phyloP scores from a whole-genome alignment of 2,888 invertebrate species.

The Campoletis raptor region DNA sequence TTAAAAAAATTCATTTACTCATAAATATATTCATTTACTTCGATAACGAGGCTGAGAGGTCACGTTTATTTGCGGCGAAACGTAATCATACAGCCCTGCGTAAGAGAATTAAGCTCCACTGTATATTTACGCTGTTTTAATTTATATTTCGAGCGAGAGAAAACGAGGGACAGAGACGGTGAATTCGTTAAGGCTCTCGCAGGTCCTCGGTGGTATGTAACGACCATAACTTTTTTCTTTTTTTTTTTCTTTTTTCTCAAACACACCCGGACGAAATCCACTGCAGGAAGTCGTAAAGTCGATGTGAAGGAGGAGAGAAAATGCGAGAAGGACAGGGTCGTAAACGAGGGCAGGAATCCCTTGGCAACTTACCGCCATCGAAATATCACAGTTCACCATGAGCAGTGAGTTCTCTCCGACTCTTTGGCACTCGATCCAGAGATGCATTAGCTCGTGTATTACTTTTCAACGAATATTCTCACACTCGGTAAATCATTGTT shows the following conservation, averaged over 20 bases:
- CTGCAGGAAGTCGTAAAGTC: constrained; percentile 60
- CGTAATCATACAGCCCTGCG: not conserved
- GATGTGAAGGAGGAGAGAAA: constrained; percentile 31
- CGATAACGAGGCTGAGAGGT: constrained; percentile 38
- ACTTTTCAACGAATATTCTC: not conserved
- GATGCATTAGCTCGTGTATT: constrained; percentile 1
- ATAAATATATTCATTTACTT: constrained; percentile 12
- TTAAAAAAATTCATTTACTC: not conserved
- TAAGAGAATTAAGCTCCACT: not conserved
- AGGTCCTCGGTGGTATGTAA: constrained; percentile 51
- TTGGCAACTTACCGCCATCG: constrained; percentile 26
- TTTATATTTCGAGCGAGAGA: constrained; percentile 46
- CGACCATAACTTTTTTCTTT: constrained; percentile 38
- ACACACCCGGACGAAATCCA: constrained; percentile 44
- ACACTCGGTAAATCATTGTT: not conserved
- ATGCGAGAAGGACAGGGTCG: constrained; percentile 28
- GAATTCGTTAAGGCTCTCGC: constrained; percentile 57
- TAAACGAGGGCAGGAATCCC: constrained; percentile 58
- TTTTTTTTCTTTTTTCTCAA: constrained; percentile 7
- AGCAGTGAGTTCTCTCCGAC: constrained; percentile 22
- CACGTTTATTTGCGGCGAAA: constrained; percentile 13
- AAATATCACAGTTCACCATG: constrained; percentile 36
- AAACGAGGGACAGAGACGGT: constrained; percentile 25
- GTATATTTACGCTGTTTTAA: constrained; percentile 40
- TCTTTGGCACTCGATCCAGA: constrained; percentile 18